These are phyloP conservation scores for Apamea anceps DNA, from an alignment of 2,888 invertebrate species.

Conservation along the genomic window DNA sequence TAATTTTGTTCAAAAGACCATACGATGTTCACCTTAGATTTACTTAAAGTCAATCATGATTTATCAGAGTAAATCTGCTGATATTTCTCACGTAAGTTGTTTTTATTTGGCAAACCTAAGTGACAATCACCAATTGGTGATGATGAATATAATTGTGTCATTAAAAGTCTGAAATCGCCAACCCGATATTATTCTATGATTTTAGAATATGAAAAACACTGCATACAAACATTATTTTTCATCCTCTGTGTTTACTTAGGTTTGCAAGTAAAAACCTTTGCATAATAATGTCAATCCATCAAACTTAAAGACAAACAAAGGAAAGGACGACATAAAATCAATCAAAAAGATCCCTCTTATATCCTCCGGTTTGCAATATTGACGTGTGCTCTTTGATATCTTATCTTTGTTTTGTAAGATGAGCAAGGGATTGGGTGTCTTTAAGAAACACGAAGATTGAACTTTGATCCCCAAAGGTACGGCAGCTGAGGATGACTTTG, in stretches of 20 bases:
- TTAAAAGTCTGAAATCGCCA: too few relatives aligned
- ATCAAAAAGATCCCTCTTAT: conserved; percentile 25
- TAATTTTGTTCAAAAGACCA: too few relatives aligned
- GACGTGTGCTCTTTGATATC: conserved; percentile 6
- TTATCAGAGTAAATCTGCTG: too few relatives aligned
- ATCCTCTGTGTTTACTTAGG: neutral
- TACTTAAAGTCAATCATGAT: too few relatives aligned
- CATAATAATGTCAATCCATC: conserved; percentile 24
- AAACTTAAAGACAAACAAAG: conserved; percentile 42
- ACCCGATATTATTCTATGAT: too few relatives aligned
- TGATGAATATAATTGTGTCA: too few relatives aligned
- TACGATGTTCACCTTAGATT: too few relatives aligned
- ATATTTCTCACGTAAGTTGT: too few relatives aligned
- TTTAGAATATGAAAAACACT: too few relatives aligned
- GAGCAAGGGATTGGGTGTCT: neutral
- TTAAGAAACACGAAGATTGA: too few relatives aligned
- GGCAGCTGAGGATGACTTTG: neutral
- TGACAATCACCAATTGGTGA: too few relatives aligned
- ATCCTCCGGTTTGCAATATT: conserved; percentile 8
- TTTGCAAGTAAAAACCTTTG: neutral
- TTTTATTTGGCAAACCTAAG: too few relatives aligned
- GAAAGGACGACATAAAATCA: conserved; percentile 17
- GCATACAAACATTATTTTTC: neutral
- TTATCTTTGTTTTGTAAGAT: conserved; percentile 18
- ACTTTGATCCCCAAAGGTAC: neutral